These are phyloP conservation scores for Napeogenes inachia DNA, from an alignment of 2,888 invertebrate species.

Conservation along the genomic window DNA sequence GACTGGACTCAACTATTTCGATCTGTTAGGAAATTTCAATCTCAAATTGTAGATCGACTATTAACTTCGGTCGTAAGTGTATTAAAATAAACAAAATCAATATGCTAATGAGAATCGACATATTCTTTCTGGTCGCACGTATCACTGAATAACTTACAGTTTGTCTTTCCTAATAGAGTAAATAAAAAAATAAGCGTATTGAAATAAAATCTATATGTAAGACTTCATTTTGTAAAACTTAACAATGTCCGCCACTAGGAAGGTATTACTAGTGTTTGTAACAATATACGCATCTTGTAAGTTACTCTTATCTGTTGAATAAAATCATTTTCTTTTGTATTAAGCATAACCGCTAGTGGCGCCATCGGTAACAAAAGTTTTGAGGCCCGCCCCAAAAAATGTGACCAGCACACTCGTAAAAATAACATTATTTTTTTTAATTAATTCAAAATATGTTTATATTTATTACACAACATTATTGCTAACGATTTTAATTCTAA, in stretches of 20 bases:
- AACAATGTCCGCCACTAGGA: slow-evolving; percentile 16
- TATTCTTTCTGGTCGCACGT: not conserved
- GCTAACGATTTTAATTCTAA: slow-evolving; percentile 21
- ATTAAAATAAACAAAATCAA: too few relatives aligned
- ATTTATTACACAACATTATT: slow-evolving; percentile 26
- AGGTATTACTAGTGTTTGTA: not conserved
- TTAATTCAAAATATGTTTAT: slow-evolving; percentile 10
- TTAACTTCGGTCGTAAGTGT: too few relatives aligned
- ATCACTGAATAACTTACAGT: slow-evolving; percentile 8
- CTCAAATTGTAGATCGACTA: too few relatives aligned
- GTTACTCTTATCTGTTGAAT: not conserved
- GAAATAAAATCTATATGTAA: slow-evolving; percentile 8
- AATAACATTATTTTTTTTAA: slow-evolving; percentile 13
- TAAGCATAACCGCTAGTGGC: slow-evolving; percentile 16
- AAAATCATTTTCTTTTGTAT: not conserved
- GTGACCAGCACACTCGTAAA: slow-evolving; percentile 31
- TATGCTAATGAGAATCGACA: slow-evolving; percentile 8
- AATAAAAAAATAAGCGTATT: slow-evolving; percentile 19
- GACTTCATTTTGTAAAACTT: slow-evolving; percentile 13
- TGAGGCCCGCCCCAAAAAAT: slow-evolving; percentile 28
- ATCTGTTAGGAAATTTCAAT: too few relatives aligned
- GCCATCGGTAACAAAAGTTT: slow-evolving; percentile 18
- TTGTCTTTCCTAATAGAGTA: slow-evolving; percentile 15
- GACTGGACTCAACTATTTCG: too few relatives aligned
- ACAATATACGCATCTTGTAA: not conserved